Conservation (phyloP, 1,140 invertebrate species). For the Amyelois transitella region DNA sequence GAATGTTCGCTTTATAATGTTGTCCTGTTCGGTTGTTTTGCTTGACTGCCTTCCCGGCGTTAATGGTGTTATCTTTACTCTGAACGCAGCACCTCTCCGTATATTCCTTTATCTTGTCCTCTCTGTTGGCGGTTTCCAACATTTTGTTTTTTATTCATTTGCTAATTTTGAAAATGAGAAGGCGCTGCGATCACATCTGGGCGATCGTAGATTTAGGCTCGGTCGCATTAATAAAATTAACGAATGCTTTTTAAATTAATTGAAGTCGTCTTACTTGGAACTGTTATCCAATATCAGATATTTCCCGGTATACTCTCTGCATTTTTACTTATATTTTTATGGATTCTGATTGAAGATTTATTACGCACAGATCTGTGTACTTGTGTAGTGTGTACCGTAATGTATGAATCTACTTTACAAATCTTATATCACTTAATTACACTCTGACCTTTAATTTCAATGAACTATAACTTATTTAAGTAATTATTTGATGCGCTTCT, state of each 20-base stretch:
- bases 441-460: background rate
- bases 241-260: slow-evolving; percentile 71
- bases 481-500: background rate
- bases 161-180: slow-evolving; percentile 73
- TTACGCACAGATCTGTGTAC: background rate
- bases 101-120: slow-evolving; percentile 73
- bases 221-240: slow-evolving; percentile 69
- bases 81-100: slow-evolving; percentile 69
- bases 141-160: slow-evolving; percentile 58
- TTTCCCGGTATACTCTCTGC: slow-evolving; percentile 21
- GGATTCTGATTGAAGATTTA: background rate
- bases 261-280: slow-evolving; percentile 59
- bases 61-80: slow-evolving; percentile 70
- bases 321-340: background rate
- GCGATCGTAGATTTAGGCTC: slow-evolving; percentile 65
- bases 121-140: slow-evolving; percentile 52
- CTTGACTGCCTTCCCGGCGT: slow-evolving; percentile 57
- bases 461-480: background rate
- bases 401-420: background rate
- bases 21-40: slow-evolving; percentile 55
- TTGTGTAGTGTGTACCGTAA: background rate
- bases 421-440: background rate
- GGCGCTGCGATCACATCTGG: slow-evolving; percentile 56
- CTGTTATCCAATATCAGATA: slow-evolving; percentile 52
- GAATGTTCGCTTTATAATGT: slow-evolving; percentile 13